A percentile compares a stretch with the other conserved stretches of the same genome.
Evolutionary conservation across 2,113 vertebrate genomes (phyloP).

Genomic region (Petrocephalus microphthalmus): DNA sequence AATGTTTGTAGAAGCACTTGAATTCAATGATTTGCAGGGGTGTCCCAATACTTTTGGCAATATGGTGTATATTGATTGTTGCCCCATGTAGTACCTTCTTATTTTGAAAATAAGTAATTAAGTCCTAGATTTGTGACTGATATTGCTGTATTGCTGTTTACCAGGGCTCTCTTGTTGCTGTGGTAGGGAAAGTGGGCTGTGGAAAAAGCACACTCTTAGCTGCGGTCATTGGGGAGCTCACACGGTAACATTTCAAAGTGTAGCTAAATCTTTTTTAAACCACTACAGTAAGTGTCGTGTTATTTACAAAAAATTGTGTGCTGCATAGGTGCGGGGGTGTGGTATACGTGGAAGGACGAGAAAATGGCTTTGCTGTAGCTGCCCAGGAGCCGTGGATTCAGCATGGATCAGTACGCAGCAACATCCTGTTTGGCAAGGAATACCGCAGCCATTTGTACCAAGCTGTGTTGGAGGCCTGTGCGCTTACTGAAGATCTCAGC

Average conservation of each 20-base stretch:
- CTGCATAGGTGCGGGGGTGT: conserved; percentile 65
- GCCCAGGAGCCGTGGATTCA: conserved; percentile 95
- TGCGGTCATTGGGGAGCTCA: conserved; percentile 83
- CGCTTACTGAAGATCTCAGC: conserved; percentile 77
- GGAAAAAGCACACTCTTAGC: conserved; percentile 89
- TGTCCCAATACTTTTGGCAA: too few species aligned
- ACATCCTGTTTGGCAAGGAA: conserved; percentile 86
- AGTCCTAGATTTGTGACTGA: conserved; percentile 19
- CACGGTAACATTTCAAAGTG: conserved; percentile 62
- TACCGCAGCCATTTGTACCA: conserved; percentile 71
- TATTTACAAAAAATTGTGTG: conserved; percentile 8
- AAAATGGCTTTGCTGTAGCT: conserved; percentile 78
- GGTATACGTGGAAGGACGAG: conserved; percentile 67
- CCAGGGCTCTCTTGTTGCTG: conserved; percentile 79
- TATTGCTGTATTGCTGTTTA: conserved; percentile 8
- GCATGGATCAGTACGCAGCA: conserved; percentile 83
- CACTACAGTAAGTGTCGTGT: not conserved
- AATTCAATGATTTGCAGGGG: too few species aligned
- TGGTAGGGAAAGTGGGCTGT: conserved; percentile 89
- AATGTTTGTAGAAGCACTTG: too few species aligned
- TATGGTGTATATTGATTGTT: not conserved
- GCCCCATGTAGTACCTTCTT: not conserved
- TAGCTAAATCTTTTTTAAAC: not conserved
- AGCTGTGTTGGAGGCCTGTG: conserved; percentile 82
- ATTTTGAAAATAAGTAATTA: not conserved